Evolutionary conservation across 2,113 vertebrate species (phyloP).

Genomic region (Hiodon alosoides): DNA sequence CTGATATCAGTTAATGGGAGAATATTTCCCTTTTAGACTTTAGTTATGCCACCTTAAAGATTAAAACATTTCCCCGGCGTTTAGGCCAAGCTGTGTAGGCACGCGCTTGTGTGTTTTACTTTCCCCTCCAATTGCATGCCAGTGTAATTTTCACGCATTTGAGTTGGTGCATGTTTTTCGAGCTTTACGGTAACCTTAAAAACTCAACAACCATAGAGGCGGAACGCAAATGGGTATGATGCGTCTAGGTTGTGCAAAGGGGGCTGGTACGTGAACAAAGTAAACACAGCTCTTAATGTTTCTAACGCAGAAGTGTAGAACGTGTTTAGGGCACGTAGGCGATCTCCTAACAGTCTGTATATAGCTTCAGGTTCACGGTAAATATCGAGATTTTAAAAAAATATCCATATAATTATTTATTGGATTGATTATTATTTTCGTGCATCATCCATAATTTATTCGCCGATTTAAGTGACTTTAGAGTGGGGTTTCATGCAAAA

Average conservation of each 20-base stretch:
- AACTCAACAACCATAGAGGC: constrained; percentile 9
- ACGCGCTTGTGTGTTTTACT: too few species aligned
- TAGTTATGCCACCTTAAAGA: too few species aligned
- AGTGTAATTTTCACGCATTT: too few species aligned
- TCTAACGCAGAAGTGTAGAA: background rate
- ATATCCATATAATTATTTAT: too few species aligned
- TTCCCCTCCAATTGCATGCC: too few species aligned
- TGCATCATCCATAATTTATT: background rate
- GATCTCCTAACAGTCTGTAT: background rate
- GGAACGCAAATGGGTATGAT: background rate
- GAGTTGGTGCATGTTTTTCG: background rate
- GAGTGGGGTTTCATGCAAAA: background rate
- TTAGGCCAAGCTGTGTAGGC: too few species aligned
- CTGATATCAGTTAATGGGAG: too few species aligned
- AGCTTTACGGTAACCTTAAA: constrained; percentile 16
- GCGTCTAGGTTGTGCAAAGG: constrained; percentile 11
- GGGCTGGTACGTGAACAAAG: constrained; percentile 7
- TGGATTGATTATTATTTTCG: background rate
- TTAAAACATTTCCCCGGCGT: too few species aligned
- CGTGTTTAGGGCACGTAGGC: background rate
- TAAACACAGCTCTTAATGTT: constrained; percentile 3
- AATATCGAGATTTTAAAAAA: background rate
- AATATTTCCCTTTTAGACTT: too few species aligned
- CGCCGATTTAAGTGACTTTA: background rate
- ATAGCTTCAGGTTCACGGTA: background rate